Percentiles rank a stretch among this genome's conserved stretches.
These are phyloP conservation scores for Galeruca laticollis DNA, from an alignment of 2,888 invertebrate species.

Conservation along the genomic window DNA sequence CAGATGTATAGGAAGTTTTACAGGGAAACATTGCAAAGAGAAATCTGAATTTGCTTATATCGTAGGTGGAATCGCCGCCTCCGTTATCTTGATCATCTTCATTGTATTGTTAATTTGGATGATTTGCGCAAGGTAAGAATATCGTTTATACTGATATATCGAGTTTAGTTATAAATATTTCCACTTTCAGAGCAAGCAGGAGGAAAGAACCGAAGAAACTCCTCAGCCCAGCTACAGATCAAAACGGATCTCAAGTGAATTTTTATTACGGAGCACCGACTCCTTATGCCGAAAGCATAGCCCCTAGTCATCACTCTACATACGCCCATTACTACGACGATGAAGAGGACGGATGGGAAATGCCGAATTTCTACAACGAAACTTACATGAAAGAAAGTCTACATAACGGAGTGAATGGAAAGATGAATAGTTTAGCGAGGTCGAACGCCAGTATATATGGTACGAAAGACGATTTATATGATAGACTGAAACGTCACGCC, in stretches of 20 bases:
- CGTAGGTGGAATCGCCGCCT: slow-evolving; percentile 92
- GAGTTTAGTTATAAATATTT: neutral
- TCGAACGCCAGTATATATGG: slow-evolving; percentile 95
- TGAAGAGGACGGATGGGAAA: slow-evolving; percentile 97
- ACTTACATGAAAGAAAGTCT: slow-evolving; percentile 96
- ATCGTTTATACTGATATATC: neutral
- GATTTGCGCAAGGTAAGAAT: slow-evolving; percentile 87
- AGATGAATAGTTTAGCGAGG: slow-evolving; percentile 92
- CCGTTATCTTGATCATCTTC: slow-evolving; percentile 93
- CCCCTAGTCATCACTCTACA: slow-evolving; percentile 94
- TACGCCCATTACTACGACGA: slow-evolving; percentile 97
- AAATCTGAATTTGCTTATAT: slow-evolving; percentile 97
- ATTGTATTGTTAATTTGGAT: slow-evolving; percentile 95
- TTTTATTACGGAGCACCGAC: slow-evolving; percentile 96
- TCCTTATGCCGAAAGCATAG: slow-evolving; percentile 94
- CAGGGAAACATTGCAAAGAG: slow-evolving; percentile 88
- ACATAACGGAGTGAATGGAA: slow-evolving; percentile 87
- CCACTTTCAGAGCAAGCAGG: slow-evolving; percentile 76
- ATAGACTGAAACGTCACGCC: slow-evolving; percentile 94
- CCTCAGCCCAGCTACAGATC: slow-evolving; percentile 88
- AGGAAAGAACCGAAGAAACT: slow-evolving; percentile 93
- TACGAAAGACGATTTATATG: slow-evolving; percentile 95
- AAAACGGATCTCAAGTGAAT: slow-evolving; percentile 94
- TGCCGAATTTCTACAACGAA: slow-evolving; percentile 97
- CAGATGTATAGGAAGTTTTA: slow-evolving; percentile 91